Evolutionary conservation across 2,888 invertebrate genomes (phyloP), one percentile per base, ranked within the genome.

Genomic region (Neria commutata): DNA sequence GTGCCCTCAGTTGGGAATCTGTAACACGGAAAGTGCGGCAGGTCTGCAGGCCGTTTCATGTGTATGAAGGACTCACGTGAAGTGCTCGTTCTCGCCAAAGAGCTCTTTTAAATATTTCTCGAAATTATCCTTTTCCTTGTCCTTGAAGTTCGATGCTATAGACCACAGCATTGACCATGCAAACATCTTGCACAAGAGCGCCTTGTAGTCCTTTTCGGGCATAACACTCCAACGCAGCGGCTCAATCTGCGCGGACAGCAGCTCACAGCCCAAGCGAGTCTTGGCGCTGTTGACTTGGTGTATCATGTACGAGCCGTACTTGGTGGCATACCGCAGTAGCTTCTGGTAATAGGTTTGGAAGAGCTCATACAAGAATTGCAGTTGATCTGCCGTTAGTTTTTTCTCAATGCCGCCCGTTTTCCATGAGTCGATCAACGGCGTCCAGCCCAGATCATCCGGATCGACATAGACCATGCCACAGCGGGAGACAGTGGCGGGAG

Each of bases 391-490:
- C 40, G 86, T 81, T 2, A 86, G 72, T 61, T 80, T 83, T 1
- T 85, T 85, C 0, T 84, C 75, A 2, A 88, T 76, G 1, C 74
- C 67, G 14, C 82, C 83, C 1, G 85, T 83, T 1, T 89, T 77
- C 94, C 94, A 95, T 0, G 92, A 90, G 64, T 87, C 86, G 0
- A 94, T 89, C 67, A 87, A 89, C 0, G 95, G 94, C 68, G 90
- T 75, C 88, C 91, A 94, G 51, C 90, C 89, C 49, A 95, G 83
- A 72, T 94, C 94, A 2, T 88, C 86, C 0, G 94, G 88, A 78
- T 95, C 95, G 8, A 95, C 87, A 78, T 93, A 95, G 1, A 95
- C 94, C 94, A 95, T 95, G 50, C 94, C 94, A 67, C 89, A 89
- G 21, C 88, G 86, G 0, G 86, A 86, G 3, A 95, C 95, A 0